Evolutionary conservation across 2,113 vertebrate genomes (phyloP).

Genomic region (Cisticola juncidis): DNA sequence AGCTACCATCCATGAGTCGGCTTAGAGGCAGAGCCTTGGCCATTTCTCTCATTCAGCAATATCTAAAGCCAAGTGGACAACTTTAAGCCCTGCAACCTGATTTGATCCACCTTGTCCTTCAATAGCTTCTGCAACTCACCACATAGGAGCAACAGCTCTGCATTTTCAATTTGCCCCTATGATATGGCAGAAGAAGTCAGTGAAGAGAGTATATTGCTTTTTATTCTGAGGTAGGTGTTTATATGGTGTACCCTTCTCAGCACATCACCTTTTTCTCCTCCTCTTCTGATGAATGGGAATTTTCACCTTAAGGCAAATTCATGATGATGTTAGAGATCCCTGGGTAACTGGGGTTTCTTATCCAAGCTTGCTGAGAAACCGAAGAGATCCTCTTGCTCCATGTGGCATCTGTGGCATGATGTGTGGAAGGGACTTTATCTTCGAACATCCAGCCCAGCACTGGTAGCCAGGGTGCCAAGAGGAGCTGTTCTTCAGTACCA

Average conservation of each 20-base stretch:
- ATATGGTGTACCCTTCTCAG: not conserved
- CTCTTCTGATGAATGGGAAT: not conserved
- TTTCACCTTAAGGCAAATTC: not conserved
- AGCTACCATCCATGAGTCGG: not conserved
- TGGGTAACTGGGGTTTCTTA: not conserved
- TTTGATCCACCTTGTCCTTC: not conserved
- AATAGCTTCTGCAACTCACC: not conserved
- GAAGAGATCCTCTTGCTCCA: not conserved
- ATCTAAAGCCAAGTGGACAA: not conserved
- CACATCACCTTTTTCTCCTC: not conserved
- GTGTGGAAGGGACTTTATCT: too few relatives aligned
- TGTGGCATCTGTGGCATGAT: not conserved
- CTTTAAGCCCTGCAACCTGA: not conserved
- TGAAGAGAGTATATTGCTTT: not conserved
- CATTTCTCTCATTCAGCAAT: rapidly evolving
- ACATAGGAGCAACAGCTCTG: not conserved
- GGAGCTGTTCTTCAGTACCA: not conserved
- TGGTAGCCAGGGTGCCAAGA: not conserved
- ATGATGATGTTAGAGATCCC: not conserved
- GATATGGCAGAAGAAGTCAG: not conserved
- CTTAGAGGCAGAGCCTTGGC: not conserved
- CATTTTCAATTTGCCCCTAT: not conserved
- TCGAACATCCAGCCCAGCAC: not conserved
- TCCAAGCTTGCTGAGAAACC: not conserved
- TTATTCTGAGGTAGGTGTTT: not conserved